Conservation (phyloP, 1,140 invertebrate species). For the Euwallacea fornicatus region DNA sequence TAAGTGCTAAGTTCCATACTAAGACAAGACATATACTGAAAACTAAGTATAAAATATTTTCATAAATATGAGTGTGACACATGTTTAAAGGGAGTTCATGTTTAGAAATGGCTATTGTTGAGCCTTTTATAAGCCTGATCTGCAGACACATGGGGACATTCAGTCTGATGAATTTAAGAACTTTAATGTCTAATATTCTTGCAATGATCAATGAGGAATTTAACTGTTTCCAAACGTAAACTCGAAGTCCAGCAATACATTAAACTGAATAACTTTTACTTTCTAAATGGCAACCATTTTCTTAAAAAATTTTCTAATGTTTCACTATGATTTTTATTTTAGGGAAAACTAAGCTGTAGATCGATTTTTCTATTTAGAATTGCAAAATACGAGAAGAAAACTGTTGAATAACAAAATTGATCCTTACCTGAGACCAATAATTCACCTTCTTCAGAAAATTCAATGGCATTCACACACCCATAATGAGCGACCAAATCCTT, state of each 20-base stretch:
- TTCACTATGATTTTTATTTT: constrained; percentile 8
- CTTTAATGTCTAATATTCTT: no score
- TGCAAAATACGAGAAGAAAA: background rate
- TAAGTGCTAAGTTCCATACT: no score
- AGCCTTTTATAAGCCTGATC: no score
- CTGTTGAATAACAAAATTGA: background rate
- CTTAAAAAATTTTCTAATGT: constrained; percentile 6
- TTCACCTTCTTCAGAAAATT: constrained; percentile 87
- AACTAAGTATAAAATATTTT: no score
- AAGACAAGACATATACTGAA: no score
- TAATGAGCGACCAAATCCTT: constrained; percentile 87
- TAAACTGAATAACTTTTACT: background rate
- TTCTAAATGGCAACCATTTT: constrained; percentile 33
- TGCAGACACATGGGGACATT: no score
- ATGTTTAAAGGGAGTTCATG: no score
- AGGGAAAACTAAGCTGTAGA: background rate
- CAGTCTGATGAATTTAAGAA: no score
- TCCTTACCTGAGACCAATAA: constrained; percentile 81
- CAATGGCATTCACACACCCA: constrained; percentile 96
- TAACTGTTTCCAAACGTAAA: background rate
- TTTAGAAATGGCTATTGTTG: no score
- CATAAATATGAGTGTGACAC: no score
- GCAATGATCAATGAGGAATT: no score
- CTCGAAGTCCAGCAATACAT: background rate
- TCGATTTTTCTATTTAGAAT: constrained; percentile 2